Evolutionary conservation across 2,888 invertebrate species (phyloP).

Genomic region (Melanchra persicariae): DNA sequence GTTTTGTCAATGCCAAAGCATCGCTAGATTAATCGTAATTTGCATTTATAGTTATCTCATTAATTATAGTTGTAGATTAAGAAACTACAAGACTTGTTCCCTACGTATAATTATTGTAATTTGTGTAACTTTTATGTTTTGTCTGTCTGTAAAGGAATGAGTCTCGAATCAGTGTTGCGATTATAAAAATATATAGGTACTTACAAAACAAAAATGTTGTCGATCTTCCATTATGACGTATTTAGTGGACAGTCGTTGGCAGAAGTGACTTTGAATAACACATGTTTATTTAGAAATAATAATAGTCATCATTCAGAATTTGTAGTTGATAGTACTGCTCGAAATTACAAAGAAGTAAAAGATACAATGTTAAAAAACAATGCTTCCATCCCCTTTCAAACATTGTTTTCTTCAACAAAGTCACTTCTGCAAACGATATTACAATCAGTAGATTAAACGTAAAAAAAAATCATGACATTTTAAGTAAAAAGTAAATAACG

Average conservation of each 20-base stretch:
- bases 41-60: constrained; percentile 91
- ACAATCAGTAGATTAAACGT: constrained; percentile 69
- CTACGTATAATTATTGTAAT: constrained; percentile 83
- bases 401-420: constrained; percentile 18
- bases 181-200: constrained; percentile 63
- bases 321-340: no score
- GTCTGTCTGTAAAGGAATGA: constrained; percentile 82
- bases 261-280: constrained; percentile 46
- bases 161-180: constrained; percentile 82
- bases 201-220: constrained; percentile 59
- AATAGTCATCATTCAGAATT: not conserved
- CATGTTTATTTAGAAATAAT: no score
- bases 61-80: constrained; percentile 87
- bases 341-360: not conserved
- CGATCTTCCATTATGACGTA: constrained; percentile 71
- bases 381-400: not conserved
- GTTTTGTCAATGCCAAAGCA: constrained; percentile 91
- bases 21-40: constrained; percentile 89
- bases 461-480: constrained; percentile 82
- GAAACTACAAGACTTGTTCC: constrained; percentile 90
- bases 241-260: constrained; percentile 60
- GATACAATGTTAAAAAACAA: not conserved
- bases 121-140: constrained; percentile 80
- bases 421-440: constrained; percentile 67
- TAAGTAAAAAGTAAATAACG: constrained; percentile 63